Evolutionary conservation across 2,797 vertebrate species (phyloP), one percentile per base, ranked within the genome.

Genomic region (Manis javanica): DNA sequence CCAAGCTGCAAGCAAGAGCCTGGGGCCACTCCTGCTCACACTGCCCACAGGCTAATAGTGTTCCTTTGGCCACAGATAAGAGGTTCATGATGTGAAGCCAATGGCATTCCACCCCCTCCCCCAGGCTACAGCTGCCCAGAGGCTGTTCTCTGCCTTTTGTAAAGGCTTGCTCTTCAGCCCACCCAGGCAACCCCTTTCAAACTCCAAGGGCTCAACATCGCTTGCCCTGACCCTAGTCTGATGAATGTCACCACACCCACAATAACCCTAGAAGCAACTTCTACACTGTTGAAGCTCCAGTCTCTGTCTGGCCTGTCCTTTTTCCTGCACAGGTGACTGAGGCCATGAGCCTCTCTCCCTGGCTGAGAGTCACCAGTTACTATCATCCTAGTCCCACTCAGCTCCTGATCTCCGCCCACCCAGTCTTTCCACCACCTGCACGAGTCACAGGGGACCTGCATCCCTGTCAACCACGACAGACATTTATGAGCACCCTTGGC

Each of bases 31-130:
- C 42, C 55, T 53, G 86, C 87, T 96, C 78, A 7, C 1, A 3
- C 77, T 13, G 46, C 97, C 97, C 96, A 96, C 75, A 91, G 97
- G 95, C 97, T 81, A 84, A 92, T 37, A 89, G 37, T 90, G 51
- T 55, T 19, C 77, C 95, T 59, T 1, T 90, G 92, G 97, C 96
- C 97, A 93, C 85, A 95, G 98, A 97, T 97, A 98, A 98, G 96
- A 96, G 71, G 87, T 77, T 97, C 88, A 84, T 97, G 96, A 98
- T 82, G 96, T 93, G 91, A 95, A 91, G 59, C 63, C 94, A 98
- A 98, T 95, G 98, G 96, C 96, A 98, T 97, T 95, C 94, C 16
- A 0, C 12, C 96, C 95, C 97, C 91, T 96, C 95, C 97, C 91
- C 96, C 97, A 87, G 75, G 72, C 93, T 97, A 92, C 63, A 64